Percentiles rank a stretch among this genome's conserved stretches.
Evolutionary conservation across 1,140 invertebrate genomes (phyloP).

Genomic region (Pseudomyrmex gracilis): DNA sequence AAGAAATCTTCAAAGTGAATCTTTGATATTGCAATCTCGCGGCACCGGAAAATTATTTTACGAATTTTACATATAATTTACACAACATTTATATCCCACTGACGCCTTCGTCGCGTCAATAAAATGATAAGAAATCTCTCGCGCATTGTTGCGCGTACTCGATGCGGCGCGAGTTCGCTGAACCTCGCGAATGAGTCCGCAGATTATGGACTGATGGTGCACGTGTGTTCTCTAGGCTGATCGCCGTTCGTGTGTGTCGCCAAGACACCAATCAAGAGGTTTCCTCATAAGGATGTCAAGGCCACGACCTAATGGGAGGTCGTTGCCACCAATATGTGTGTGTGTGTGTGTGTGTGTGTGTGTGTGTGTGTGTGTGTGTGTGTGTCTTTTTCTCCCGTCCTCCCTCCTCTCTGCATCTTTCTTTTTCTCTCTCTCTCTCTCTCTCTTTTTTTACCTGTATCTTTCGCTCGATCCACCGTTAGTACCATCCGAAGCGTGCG

Average conservation of each 20-base stretch:
- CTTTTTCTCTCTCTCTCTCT: constrained; percentile 21
- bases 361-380: constrained; percentile 5
- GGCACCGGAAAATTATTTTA: no score
- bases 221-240: constrained; percentile 44
- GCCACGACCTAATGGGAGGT: constrained; percentile 82
- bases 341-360: background rate
- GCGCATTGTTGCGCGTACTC: constrained; percentile 21
- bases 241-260: constrained; percentile 62
- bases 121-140: constrained; percentile 52
- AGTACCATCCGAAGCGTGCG: constrained; percentile 17
- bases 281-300: constrained; percentile 81
- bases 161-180: constrained; percentile 38
- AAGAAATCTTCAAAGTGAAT: no score
- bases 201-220: constrained; percentile 31
- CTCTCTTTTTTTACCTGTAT: constrained; percentile 24
- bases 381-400: constrained; percentile 34
- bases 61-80: no score
- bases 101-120: constrained; percentile 37
- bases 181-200: constrained; percentile 54
- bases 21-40: no score
- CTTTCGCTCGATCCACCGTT: constrained; percentile 41
- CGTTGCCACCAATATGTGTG: constrained; percentile 65
- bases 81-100: background rate
- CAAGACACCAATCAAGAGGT: constrained; percentile 66
- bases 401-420: constrained; percentile 10